Base-by-base conservation (phyloP, 2,797 vertebrate species). In the Tenualosa ilisha region DNA sequence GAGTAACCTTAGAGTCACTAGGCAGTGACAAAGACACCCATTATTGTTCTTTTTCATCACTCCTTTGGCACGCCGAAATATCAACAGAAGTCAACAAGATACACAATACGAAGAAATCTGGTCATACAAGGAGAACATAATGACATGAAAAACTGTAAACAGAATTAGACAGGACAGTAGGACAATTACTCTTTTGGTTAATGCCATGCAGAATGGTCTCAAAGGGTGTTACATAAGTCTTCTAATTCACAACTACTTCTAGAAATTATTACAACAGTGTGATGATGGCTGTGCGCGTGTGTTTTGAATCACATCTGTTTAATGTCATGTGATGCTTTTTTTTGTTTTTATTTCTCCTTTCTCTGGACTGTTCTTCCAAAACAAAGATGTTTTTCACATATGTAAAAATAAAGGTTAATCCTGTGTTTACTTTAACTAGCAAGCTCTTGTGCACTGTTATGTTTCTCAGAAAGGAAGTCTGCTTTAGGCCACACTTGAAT, bases 1-100 rank as follows among this genome's bases (percentile, higher is more conserved):
- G 37, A 82, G 84, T 87, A 88, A 85, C 85, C 86, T 82, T 85
- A 86, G 65, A 72, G 72, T 46, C 40, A 46, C 20, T 22, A 7
- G 40, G 37, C 40, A 79, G 20, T 12, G 7, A 12, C 72, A 46
- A 46, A 79, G 40, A 9, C 7, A 46, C 26, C 7, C 13, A 75
- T 46, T 43, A 37, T 40, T 40, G 26, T 72, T 72, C 24, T 15
- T 17, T 72, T 72, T 72, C 13, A 72, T 72, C 31, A 17, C 11
- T 8, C 4, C 37, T 46, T 79, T 22, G 17, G n/a, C 72, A 46
- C n/a, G 56, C 20, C 6, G 20, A 7, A 59, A 59, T 59, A 59
- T 20, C 1, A 59, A 59, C 20, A 59, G 17, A 63, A 72, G 65
- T 72, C 37, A 79, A 79, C 40, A 79, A 46, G 72, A 22, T 24